phyloP scores from a whole-genome alignment of 2,113 vertebrate species.

The Hippopotamus amphibius region DNA sequence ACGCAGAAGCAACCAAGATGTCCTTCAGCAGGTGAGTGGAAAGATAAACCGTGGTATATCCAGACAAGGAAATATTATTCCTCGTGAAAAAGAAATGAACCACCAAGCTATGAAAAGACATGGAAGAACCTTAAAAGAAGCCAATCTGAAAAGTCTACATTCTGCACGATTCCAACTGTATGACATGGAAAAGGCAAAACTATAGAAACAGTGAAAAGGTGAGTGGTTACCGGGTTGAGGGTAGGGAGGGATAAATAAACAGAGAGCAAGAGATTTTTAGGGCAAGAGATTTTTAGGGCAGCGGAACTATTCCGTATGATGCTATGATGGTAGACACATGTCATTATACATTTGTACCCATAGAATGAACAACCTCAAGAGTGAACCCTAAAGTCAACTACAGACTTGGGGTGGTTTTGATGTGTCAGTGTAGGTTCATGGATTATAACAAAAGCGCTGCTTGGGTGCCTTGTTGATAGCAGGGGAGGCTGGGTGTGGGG shows the following conservation, averaged over 20 bases:
- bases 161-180: neutral
- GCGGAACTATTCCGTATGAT: neutral
- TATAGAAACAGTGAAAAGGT: neutral
- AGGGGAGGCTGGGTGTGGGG: too few species aligned
- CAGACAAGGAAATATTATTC: neutral
- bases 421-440: fast-evolving
- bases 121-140: neutral
- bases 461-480: neutral
- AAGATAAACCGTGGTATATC: neutral
- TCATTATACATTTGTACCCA: neutral
- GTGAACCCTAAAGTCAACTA: neutral
- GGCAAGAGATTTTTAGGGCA: neutral
- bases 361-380: neutral
- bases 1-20: too few species aligned
- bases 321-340: neutral
- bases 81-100: neutral
- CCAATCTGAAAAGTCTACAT: neutral
- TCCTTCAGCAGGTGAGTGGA: too few species aligned
- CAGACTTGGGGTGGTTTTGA: neutral
- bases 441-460: too few species aligned
- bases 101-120: neutral
- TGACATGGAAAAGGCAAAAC: neutral
- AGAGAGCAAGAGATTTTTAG: too few species aligned
- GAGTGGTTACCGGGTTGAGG: neutral
- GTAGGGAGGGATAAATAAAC: too few species aligned